Conservation (phyloP, 1,140 invertebrate genomes). For the Aphelinus atriplicis region DNA sequence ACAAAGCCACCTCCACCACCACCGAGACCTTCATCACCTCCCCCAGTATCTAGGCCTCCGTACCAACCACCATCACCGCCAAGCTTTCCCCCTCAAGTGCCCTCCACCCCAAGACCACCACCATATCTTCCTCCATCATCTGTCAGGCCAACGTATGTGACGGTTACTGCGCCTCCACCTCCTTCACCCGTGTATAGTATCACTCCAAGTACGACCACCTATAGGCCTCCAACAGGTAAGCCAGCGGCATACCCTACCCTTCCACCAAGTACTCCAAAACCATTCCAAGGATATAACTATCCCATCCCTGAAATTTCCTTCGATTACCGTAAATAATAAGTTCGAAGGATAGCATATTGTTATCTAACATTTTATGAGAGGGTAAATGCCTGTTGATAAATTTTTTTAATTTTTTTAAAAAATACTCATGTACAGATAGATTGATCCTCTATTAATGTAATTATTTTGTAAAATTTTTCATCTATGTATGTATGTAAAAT, state of each 20-base stretch:
- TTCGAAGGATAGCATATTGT: neutral
- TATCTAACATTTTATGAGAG: constrained; percentile 26
- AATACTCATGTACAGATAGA: too few species aligned
- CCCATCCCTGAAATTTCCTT: constrained; percentile 59
- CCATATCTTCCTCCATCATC: constrained; percentile 55
- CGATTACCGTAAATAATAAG: constrained; percentile 53
- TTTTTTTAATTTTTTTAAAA: neutral
- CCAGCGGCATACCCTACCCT: constrained; percentile 52
- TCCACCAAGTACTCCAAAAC: constrained; percentile 54
- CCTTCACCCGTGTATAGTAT: constrained; percentile 52
- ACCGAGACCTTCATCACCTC: constrained; percentile 6
- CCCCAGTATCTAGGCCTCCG: constrained; percentile 4
- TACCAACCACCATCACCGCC: neutral
- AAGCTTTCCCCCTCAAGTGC: constrained; percentile 24
- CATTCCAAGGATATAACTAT: constrained; percentile 57
- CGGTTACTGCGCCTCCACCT: constrained; percentile 52
- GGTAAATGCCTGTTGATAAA: neutral
- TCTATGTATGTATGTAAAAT: constrained; percentile 17
- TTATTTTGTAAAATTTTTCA: constrained; percentile 8
- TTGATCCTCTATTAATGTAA: too few species aligned
- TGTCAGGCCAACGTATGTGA: constrained; percentile 48
- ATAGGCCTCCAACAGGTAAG: constrained; percentile 47
- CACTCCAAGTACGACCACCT: constrained; percentile 51
- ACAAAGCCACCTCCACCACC: constrained; percentile 15
- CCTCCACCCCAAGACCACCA: constrained; percentile 45